Percentiles rank a stretch among this genome's conserved stretches.
Conservation (phyloP, 2,113 vertebrate species). For the Xiphophorus couchianus region DNA sequence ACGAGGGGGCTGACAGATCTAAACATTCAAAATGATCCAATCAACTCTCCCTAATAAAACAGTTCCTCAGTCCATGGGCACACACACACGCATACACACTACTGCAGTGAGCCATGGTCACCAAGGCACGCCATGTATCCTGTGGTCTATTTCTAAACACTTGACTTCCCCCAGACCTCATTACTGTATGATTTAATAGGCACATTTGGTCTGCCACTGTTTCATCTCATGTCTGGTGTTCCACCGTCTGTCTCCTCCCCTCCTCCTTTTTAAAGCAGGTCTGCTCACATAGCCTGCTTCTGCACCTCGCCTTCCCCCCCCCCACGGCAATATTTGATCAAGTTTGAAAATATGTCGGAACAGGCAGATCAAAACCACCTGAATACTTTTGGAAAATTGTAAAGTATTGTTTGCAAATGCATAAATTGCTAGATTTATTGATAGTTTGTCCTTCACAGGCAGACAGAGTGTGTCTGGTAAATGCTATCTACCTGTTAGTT, state of each 20-base stretch:
- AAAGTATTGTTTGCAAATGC: not conserved
- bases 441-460: not conserved
- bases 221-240: slow-evolving; percentile 27
- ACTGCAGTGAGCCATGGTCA: slow-evolving; percentile 15
- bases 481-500: slow-evolving; percentile 4
- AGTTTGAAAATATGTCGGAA: not conserved
- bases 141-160: slow-evolving; percentile 44
- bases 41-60: slow-evolving; percentile 44
- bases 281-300: not conserved
- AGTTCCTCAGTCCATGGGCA: slow-evolving; percentile 6
- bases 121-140: slow-evolving; percentile 44
- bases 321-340: not conserved
- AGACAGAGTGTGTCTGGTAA: slow-evolving; percentile 6
- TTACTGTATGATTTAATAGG: slow-evolving; percentile 52
- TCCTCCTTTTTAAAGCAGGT: slow-evolving; percentile 6
- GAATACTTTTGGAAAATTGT: not conserved
- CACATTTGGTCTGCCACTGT: slow-evolving; percentile 19
- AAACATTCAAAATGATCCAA: slow-evolving; percentile 56
- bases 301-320: not conserved
- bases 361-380: not conserved
- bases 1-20: slow-evolving; percentile 51
- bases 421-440: not conserved
- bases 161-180: slow-evolving; percentile 48
- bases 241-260: not conserved
- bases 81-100: slow-evolving; percentile 13